A percentile compares a stretch with the other conserved stretches of the same genome.
Evolutionary conservation across 1,140 invertebrate species (phyloP).

Genomic region (Lordiphosa clarofinis): DNA sequence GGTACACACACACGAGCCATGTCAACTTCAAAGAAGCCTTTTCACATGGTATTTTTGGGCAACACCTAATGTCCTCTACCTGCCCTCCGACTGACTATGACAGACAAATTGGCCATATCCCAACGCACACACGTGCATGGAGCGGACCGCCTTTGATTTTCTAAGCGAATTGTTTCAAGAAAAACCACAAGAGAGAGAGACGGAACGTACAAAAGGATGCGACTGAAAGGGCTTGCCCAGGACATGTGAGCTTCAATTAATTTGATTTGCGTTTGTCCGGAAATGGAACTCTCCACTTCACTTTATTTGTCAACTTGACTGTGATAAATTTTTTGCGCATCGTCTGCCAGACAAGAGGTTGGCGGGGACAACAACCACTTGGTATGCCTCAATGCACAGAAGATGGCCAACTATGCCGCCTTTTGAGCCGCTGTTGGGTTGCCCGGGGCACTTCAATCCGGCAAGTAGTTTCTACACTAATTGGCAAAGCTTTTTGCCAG

Average conservation of each 20-base stretch:
- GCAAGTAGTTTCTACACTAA: slow-evolving; percentile 30
- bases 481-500: slow-evolving; percentile 50
- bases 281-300: slow-evolving; percentile 74
- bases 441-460: background rate
- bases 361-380: slow-evolving; percentile 31
- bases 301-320: slow-evolving; percentile 62
- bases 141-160: slow-evolving; percentile 75
- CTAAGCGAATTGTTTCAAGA: slow-evolving; percentile 80
- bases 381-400: slow-evolving; percentile 63
- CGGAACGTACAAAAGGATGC: slow-evolving; percentile 14
- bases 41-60: slow-evolving; percentile 58
- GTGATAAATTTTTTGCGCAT: slow-evolving; percentile 68
- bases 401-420: slow-evolving; percentile 67
- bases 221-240: slow-evolving; percentile 29
- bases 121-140: slow-evolving; percentile 11
- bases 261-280: slow-evolving; percentile 71
- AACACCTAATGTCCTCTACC: slow-evolving; percentile 52
- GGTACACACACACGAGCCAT: slow-evolving; percentile 27
- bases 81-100: slow-evolving; percentile 28
- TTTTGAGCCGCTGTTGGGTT: slow-evolving; percentile 44
- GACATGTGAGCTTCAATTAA: slow-evolving; percentile 74
- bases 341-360: slow-evolving; percentile 39
- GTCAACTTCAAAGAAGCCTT: slow-evolving; percentile 68
- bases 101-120: slow-evolving; percentile 73
- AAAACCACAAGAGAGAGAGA: slow-evolving; percentile 61